These are phyloP conservation scores for Sylvia borin DNA, from an alignment of 2,797 vertebrate genomes.

Conservation along the genomic window DNA sequence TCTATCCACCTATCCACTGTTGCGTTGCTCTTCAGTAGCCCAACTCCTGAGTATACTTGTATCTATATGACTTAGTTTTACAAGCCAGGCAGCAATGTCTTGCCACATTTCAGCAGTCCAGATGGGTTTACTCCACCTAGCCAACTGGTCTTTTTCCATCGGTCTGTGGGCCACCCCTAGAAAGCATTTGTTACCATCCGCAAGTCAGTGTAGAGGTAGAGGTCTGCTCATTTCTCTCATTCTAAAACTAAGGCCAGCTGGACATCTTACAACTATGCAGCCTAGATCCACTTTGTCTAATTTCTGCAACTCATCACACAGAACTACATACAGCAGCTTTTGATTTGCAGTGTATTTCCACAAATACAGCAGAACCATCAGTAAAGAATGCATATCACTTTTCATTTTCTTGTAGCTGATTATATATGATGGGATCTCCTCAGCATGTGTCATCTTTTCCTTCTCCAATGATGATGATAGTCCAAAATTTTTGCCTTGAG, in stretches of 20 bases:
- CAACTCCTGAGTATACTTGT: rapidly evolving
- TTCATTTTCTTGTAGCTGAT: background rate
- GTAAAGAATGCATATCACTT: background rate
- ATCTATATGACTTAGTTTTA: background rate
- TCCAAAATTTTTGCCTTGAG: background rate
- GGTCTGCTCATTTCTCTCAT: background rate
- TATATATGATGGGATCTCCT: background rate
- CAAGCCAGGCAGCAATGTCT: background rate
- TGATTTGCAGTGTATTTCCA: background rate
- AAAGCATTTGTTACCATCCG: background rate
- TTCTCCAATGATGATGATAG: background rate
- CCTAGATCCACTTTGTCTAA: background rate
- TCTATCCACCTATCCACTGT: background rate
- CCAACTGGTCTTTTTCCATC: background rate
- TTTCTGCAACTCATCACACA: background rate
- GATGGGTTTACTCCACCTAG: background rate
- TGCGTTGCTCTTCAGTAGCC: background rate
- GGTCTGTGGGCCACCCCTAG: background rate
- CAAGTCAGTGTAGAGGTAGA: background rate
- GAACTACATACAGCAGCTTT: background rate
- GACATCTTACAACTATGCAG: background rate
- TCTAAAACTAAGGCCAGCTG: background rate
- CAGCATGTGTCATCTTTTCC: background rate
- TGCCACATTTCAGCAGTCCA: background rate
- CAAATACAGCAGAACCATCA: background rate